These are phyloP conservation scores for Scartelaos histophorus DNA, from an alignment of 2,113 vertebrate genomes.

Conservation along the genomic window DNA sequence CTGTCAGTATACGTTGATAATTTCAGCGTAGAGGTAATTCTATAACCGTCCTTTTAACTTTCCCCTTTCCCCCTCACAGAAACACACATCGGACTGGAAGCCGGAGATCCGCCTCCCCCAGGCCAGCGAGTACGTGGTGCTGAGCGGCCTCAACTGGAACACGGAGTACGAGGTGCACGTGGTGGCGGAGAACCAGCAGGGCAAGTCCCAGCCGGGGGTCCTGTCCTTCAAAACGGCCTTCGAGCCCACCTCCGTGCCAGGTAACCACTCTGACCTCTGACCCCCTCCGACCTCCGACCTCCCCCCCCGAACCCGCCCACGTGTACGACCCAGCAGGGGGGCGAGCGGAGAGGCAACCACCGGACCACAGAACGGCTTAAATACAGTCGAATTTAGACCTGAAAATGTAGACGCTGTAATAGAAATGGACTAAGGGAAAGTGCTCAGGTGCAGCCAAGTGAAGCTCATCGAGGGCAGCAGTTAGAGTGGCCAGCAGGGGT, in stretches of 20 bases:
- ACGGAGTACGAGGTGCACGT: constrained; percentile 92
- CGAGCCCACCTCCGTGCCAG: constrained; percentile 92
- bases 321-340: neutral
- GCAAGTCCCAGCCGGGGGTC: constrained; percentile 84
- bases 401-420: no score
- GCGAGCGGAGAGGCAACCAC: neutral
- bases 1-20: no score
- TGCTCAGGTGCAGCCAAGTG: no score
- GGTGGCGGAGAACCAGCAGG: constrained; percentile 92
- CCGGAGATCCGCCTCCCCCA: constrained; percentile 87
- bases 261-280: constrained; percentile 67
- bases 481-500: no score
- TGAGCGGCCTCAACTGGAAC: constrained; percentile 92
- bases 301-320: constrained; percentile 30
- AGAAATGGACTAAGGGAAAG: no score
- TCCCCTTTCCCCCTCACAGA: constrained; percentile 66
- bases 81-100: constrained; percentile 87
- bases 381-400: no score
- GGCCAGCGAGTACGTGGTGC: constrained; percentile 83
- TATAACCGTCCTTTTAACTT: neutral
- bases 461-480: no score
- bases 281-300: neutral
- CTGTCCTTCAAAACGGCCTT: constrained; percentile 84
- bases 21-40: no score
- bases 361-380: neutral